These are phyloP conservation scores for Coptodon bakossiorum DNA, from an alignment of 2,113 vertebrate genomes.

Conservation along the genomic window DNA sequence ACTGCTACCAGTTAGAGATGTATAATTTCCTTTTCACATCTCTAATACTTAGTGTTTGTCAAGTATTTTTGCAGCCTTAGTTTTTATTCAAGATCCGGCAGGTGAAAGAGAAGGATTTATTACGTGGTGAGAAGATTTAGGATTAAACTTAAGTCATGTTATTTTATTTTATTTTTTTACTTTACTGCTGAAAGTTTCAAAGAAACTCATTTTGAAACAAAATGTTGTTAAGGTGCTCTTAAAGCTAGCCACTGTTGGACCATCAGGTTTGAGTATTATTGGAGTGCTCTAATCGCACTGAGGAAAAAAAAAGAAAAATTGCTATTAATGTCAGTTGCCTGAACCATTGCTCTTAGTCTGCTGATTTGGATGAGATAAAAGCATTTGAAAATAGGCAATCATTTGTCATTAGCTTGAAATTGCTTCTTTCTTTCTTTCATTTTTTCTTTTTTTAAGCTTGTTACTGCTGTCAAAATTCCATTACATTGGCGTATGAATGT, in stretches of 20 bases:
- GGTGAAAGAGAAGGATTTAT: neutral
- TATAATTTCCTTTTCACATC: fast-evolving
- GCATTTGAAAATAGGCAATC: neutral
- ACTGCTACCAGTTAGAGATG: neutral
- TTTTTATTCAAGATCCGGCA: neutral
- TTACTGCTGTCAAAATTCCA: neutral
- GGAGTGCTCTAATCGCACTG: neutral
- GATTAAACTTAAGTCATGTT: neutral
- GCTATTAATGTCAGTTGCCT: neutral
- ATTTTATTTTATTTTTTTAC: fast-evolving
- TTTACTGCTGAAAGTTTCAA: neutral
- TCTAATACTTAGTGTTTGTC: neutral
- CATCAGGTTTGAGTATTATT: neutral
- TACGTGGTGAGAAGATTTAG: neutral
- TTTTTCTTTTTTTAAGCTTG: neutral
- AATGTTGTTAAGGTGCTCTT: neutral
- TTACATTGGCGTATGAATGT: neutral
- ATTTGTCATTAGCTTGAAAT: neutral
- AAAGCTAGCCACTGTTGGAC: neutral
- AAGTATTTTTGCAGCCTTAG: neutral
- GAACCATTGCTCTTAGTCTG: neutral
- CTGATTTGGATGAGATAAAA: neutral
- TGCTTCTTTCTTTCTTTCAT: neutral
- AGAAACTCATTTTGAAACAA: neutral
- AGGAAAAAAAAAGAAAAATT: neutral